Evolutionary conservation across 2,888 invertebrate genomes (phyloP).

Genomic region (Proisotoma minuta): DNA sequence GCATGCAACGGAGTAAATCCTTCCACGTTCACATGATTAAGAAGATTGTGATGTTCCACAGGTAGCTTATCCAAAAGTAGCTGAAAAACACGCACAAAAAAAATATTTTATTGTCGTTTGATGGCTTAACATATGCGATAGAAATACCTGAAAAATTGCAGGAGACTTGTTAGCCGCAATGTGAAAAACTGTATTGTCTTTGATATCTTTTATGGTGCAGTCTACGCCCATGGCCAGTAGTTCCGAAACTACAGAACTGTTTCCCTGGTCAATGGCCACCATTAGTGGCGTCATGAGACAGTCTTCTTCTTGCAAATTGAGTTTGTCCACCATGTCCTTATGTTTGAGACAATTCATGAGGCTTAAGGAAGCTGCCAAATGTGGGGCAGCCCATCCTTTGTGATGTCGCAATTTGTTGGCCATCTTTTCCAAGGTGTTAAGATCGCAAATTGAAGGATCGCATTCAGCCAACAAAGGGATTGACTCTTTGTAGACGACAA

Average conservation of each 20-base stretch:
- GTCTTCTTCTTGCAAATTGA: slow-evolving; percentile 29
- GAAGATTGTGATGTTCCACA: slow-evolving; percentile 6
- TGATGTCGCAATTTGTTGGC: slow-evolving; percentile 22
- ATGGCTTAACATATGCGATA: neutral
- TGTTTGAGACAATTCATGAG: slow-evolving; percentile 26
- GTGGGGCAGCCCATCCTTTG: slow-evolving; percentile 33
- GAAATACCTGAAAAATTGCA: slow-evolving; percentile 8
- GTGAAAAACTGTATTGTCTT: slow-evolving; percentile 83
- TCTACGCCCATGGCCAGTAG: slow-evolving; percentile 72
- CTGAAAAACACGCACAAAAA: slow-evolving; percentile 16
- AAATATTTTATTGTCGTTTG: neutral
- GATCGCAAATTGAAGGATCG: slow-evolving; percentile 27
- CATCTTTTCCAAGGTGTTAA: slow-evolving; percentile 28
- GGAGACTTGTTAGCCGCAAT: slow-evolving; percentile 61
- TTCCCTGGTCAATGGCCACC: slow-evolving; percentile 32
- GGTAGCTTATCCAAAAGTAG: slow-evolving; percentile 22
- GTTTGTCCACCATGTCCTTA: slow-evolving; percentile 17
- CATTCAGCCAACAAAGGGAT: slow-evolving; percentile 29
- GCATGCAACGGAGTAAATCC: slow-evolving; percentile 38
- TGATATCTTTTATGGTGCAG: slow-evolving; percentile 67
- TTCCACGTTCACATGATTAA: slow-evolving; percentile 35
- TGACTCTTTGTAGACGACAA: slow-evolving; percentile 33
- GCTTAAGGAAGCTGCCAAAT: slow-evolving; percentile 35
- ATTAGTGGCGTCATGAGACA: slow-evolving; percentile 35
- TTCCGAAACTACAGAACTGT: slow-evolving; percentile 57